Evolutionary conservation across 2,888 invertebrate genomes (phyloP).

Genomic region (Xanthorhoe designata): DNA sequence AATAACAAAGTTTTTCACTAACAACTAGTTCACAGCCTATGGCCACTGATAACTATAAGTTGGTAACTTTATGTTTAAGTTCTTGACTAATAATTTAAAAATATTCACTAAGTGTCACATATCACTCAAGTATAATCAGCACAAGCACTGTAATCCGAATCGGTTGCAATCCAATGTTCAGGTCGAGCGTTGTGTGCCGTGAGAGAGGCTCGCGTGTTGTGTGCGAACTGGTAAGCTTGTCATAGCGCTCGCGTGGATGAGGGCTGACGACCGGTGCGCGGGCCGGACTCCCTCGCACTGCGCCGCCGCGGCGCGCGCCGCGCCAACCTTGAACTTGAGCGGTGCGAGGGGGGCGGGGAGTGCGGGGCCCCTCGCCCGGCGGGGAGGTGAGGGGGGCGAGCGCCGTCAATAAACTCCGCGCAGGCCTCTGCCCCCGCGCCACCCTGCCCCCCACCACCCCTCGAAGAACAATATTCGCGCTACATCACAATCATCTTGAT

Average conservation of each 20-base stretch:
- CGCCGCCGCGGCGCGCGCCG: slow-evolving; percentile 86
- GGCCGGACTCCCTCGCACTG: slow-evolving; percentile 86
- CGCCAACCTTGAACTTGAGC: slow-evolving; percentile 87
- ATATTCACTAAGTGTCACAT: slow-evolving; percentile 71
- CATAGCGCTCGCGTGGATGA: slow-evolving; percentile 72
- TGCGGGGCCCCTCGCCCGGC: slow-evolving; percentile 57
- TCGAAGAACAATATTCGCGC: slow-evolving; percentile 37
- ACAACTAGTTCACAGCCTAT: slow-evolving; percentile 81
- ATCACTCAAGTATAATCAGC: slow-evolving; percentile 61
- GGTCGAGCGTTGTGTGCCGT: slow-evolving; percentile 35
- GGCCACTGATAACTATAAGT: slow-evolving; percentile 75
- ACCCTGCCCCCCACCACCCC: slow-evolving; percentile 52
- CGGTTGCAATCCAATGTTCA: slow-evolving; percentile 68
- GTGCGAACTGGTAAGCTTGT: slow-evolving; percentile 70
- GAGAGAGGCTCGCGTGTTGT: slow-evolving; percentile 62
- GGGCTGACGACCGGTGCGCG: slow-evolving; percentile 85
- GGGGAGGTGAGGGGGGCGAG: slow-evolving; percentile 72
- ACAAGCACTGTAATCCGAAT: slow-evolving; percentile 81
- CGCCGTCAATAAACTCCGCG: slow-evolving; percentile 83
- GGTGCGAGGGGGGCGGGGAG: slow-evolving; percentile 69
- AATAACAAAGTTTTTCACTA: slow-evolving; percentile 80
- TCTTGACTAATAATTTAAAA: slow-evolving; percentile 61
- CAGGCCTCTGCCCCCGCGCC: slow-evolving; percentile 77
- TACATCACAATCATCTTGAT: slow-evolving; percentile 32
- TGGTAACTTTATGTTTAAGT: slow-evolving; percentile 76